Evolutionary conservation across 2,797 vertebrate species (phyloP).

Genomic region (Premnoplex brunnescens): DNA sequence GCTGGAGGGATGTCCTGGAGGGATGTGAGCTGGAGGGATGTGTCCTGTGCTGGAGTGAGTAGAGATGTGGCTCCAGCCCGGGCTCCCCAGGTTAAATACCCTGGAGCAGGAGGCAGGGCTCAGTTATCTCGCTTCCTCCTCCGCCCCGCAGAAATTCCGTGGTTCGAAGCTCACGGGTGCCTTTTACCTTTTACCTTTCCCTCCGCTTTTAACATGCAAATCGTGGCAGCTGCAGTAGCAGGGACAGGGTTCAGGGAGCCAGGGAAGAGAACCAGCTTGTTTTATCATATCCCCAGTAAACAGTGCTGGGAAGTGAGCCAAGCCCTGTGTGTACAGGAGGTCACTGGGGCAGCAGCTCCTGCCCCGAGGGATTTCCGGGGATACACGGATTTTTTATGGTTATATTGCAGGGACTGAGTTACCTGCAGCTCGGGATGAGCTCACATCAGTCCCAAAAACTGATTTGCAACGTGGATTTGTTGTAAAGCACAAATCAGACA

Average conservation of each 20-base stretch:
- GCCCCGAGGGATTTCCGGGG: background rate
- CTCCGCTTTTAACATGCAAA: background rate
- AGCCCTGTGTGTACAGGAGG: background rate
- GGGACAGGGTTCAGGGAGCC: background rate
- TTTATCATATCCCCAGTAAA: fast-evolving
- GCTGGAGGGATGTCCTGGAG: background rate
- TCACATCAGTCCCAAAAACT: background rate
- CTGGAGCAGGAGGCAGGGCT: background rate
- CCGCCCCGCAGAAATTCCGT: conserved; percentile 22
- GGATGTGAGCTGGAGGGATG: background rate
- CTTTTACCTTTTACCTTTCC: background rate
- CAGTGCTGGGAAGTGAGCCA: background rate
- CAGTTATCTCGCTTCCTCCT: conserved; percentile 4
- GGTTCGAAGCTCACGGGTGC: background rate
- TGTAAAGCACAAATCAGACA: background rate
- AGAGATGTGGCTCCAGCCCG: background rate
- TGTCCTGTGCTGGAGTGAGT: background rate
- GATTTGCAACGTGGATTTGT: fast-evolving
- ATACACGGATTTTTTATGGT: background rate
- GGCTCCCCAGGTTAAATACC: background rate
- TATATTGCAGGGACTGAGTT: fast-evolving
- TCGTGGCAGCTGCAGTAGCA: fast-evolving
- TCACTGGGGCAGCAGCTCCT: background rate
- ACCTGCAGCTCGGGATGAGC: background rate
- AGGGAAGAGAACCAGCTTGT: background rate